Conservation (phyloP, 2,797 vertebrate genomes). For the Erethizon dorsatum region DNA sequence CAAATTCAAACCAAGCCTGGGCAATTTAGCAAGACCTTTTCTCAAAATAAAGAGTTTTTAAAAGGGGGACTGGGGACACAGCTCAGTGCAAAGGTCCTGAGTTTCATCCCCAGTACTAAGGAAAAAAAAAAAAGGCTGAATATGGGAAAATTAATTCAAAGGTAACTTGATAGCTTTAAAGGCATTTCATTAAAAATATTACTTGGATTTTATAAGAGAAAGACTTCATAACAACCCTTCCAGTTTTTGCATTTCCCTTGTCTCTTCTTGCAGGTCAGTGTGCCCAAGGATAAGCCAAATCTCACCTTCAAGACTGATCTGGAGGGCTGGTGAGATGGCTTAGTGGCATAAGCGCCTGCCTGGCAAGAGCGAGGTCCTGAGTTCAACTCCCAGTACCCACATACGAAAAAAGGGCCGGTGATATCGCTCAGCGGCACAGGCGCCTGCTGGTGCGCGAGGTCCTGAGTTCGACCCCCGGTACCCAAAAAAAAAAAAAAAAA, state of each 20-base stretch:
- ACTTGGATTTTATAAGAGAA: constrained; percentile 18
- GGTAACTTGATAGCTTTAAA: not conserved
- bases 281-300: not conserved
- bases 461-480: too few species aligned
- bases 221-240: not conserved
- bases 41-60: not conserved
- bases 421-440: too few species aligned
- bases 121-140: not conserved
- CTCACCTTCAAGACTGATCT: constrained; percentile 20
- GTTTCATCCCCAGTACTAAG: not conserved
- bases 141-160: constrained; percentile 49
- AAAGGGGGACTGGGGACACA: not conserved
- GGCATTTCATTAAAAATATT: not conserved
- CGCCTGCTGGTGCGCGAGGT: too few species aligned
- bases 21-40: not conserved
- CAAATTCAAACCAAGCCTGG: not conserved
- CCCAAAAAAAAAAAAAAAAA: too few species aligned
- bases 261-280: not conserved
- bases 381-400: too few species aligned
- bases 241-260: not conserved
- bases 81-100: not conserved
- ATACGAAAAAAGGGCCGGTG: too few species aligned
- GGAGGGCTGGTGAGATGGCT: not conserved
- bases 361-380: too few species aligned
- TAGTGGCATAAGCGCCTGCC: too few species aligned